Conservation (phyloP, 2,888 invertebrate genomes). For the Sinohyriopsis cumingii region DNA sequence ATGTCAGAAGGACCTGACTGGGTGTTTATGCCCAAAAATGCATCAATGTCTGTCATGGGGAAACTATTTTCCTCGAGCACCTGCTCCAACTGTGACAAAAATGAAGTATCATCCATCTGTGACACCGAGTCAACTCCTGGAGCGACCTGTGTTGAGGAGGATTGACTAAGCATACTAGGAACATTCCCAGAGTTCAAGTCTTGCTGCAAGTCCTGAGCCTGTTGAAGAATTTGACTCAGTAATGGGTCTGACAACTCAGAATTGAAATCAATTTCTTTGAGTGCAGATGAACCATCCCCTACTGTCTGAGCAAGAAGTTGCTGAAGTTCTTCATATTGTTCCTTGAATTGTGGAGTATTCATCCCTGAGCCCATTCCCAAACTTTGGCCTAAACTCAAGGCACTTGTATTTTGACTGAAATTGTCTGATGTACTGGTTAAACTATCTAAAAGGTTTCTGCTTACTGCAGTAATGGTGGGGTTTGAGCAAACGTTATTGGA, state of each 20-base stretch:
- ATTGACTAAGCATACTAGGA: slow-evolving; percentile 10
- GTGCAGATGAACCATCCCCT: slow-evolving; percentile 5
- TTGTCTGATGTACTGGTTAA: slow-evolving; percentile 2
- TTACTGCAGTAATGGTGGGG: not conserved
- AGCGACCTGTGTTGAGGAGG: slow-evolving; percentile 7
- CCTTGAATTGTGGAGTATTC: slow-evolving; percentile 27
- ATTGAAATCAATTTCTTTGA: slow-evolving; percentile 42
- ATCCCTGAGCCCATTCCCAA: too few species aligned
- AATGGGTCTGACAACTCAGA: slow-evolving; percentile 71
- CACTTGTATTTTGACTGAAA: slow-evolving; percentile 1
- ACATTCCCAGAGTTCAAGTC: slow-evolving; percentile 45
- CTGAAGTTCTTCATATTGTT: slow-evolving; percentile 43
- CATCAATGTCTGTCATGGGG: slow-evolving; percentile 49
- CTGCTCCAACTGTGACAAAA: slow-evolving; percentile 60
- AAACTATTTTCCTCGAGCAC: slow-evolving; percentile 48
- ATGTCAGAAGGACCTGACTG: slow-evolving; percentile 34
- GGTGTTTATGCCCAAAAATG: slow-evolving; percentile 38
- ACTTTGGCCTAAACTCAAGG: slow-evolving; percentile 5
- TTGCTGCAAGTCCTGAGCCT: slow-evolving; percentile 82
- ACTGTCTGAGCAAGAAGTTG: slow-evolving; percentile 34
- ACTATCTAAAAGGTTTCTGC: not conserved
- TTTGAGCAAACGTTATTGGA: not conserved
- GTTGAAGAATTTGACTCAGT: slow-evolving; percentile 88
- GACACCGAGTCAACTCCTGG: slow-evolving; percentile 15
- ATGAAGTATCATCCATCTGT: slow-evolving; percentile 44